Conservation (phyloP, 1,140 invertebrate species). For the Zaprionus davidi region DNA sequence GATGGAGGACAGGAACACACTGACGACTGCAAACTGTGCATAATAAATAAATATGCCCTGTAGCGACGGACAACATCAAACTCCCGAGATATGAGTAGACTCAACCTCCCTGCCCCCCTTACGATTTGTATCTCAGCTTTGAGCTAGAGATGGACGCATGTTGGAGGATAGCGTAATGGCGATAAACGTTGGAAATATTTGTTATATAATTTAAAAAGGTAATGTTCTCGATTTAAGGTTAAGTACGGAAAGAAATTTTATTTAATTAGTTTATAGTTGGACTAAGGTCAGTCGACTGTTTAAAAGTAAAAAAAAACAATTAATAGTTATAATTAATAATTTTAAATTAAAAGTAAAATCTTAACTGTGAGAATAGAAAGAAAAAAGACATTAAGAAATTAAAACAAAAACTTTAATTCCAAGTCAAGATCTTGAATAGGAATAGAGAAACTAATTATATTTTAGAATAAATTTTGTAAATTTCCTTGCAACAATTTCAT, state of each 20-base stretch:
- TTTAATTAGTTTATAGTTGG: no score
- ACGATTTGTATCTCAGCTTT: not conserved
- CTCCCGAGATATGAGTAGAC: not conserved
- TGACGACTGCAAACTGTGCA: conserved; percentile 76
- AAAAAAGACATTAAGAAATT: no score
- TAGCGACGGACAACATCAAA: conserved; percentile 30
- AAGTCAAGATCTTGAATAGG: no score
- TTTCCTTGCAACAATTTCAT: not conserved
- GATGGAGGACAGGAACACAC: conserved; percentile 65
- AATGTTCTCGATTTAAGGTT: not conserved
- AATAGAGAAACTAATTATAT: no score
- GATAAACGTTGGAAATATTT: not conserved
- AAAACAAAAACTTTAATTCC: no score
- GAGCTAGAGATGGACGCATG: not conserved
- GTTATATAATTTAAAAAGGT: not conserved
- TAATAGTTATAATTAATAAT: no score
- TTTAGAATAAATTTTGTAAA: not conserved
- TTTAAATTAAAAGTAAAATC: no score
- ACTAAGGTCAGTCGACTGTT: no score
- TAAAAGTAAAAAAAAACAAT: no score
- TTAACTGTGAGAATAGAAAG: no score
- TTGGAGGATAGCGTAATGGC: not conserved
- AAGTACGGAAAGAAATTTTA: no score
- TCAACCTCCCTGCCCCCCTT: not conserved
- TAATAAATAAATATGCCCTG: conserved; percentile 74